Evolutionary conservation across 2,888 invertebrate species (phyloP).

Genomic region (Alviniconcha strummeri): DNA sequence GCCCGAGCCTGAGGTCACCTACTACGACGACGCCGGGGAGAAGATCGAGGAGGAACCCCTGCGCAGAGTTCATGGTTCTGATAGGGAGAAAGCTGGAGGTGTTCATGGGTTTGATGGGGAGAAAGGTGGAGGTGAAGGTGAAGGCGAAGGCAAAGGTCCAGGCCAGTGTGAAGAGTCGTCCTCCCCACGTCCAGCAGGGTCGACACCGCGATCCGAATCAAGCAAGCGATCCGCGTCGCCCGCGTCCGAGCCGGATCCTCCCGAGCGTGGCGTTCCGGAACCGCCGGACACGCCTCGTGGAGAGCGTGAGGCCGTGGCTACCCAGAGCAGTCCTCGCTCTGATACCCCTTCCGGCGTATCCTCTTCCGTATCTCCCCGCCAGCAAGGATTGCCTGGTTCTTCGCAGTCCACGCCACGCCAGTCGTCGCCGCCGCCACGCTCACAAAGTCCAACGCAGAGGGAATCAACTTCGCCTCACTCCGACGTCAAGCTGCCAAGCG

Average conservation of each 20-base stretch:
- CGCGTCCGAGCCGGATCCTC: background rate
- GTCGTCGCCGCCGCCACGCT: background rate
- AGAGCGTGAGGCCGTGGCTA: background rate
- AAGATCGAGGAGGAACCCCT: slow-evolving; percentile 1
- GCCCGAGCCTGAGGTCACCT: slow-evolving; percentile 18
- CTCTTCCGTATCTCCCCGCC: background rate
- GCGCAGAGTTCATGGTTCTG: too few species aligned
- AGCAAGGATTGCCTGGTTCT: too few species aligned
- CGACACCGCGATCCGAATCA: background rate
- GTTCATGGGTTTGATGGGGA: too few species aligned
- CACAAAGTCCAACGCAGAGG: background rate
- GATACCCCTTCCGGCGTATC: background rate
- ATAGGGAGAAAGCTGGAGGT: too few species aligned
- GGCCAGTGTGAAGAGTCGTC: too few species aligned
- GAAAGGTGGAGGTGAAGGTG: too few species aligned
- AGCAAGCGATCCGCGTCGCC: background rate
- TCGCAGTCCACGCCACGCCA: too few species aligned
- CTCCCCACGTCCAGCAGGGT: too few species aligned
- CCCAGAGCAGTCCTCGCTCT: background rate
- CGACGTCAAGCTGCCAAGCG: background rate
- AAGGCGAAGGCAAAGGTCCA: background rate
- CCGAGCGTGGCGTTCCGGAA: background rate
- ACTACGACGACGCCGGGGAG: slow-evolving; percentile 10
- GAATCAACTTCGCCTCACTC: too few species aligned
- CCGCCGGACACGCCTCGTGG: slow-evolving; percentile 19